Evolutionary conservation across 2,888 invertebrate genomes (phyloP).

Genomic region (Pseudolycoriella hygida): DNA sequence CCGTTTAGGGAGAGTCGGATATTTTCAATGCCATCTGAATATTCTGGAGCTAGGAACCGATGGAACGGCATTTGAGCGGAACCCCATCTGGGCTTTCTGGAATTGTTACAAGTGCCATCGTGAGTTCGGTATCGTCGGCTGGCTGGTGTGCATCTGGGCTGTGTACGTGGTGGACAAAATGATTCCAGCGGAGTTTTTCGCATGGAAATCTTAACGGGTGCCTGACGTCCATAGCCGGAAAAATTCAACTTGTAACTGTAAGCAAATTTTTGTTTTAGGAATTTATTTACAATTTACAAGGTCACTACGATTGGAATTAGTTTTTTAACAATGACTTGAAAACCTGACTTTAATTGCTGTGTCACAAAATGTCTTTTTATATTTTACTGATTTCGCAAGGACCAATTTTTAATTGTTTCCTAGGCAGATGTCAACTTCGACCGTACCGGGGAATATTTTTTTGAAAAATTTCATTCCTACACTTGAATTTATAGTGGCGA

Average conservation of each 20-base stretch:
- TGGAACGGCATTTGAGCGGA: slow-evolving; percentile 67
- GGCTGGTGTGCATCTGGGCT: slow-evolving; percentile 50
- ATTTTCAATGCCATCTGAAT: slow-evolving; percentile 51
- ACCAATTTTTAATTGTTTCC: too few species aligned
- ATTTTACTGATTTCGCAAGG: background rate
- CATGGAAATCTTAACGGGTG: slow-evolving; percentile 24
- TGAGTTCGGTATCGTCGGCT: slow-evolving; percentile 61
- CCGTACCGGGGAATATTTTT: too few species aligned
- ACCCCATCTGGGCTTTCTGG: slow-evolving; percentile 58
- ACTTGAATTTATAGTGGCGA: too few species aligned
- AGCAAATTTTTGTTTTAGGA: background rate
- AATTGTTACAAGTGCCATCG: slow-evolving; percentile 82
- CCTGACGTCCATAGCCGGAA: slow-evolving; percentile 23
- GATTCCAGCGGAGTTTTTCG: slow-evolving; percentile 26
- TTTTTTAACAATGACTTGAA: too few species aligned
- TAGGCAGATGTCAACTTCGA: too few species aligned
- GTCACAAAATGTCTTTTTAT: background rate
- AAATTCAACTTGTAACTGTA: slow-evolving; percentile 23
- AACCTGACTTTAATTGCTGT: too few species aligned
- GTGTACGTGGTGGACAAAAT: slow-evolving; percentile 45
- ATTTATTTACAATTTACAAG: background rate
- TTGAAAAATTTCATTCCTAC: too few species aligned
- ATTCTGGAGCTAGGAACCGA: slow-evolving; percentile 62
- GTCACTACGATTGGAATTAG: too few species aligned
- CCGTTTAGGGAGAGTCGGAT: slow-evolving; percentile 37